Evolutionary conservation across 2,797 vertebrate genomes (phyloP), one percentile per base, ranked within the genome.

Genomic region (Chelmon rostratus): DNA sequence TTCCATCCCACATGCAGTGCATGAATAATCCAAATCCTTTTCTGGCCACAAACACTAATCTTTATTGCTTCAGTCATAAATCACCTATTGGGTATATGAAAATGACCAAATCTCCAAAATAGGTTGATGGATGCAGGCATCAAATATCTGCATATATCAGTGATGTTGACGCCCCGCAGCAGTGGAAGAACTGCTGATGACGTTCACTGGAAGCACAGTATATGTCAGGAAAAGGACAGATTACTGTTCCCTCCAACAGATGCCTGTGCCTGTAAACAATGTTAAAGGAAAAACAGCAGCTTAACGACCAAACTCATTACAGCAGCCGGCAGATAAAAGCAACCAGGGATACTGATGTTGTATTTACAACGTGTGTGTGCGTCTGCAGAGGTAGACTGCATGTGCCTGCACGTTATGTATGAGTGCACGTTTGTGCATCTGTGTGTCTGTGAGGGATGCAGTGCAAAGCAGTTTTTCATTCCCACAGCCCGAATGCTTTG

Each of bases 281-380:
- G 89, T 91, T 90, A 84, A 90, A 92, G 83, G 73, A 73, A 94
- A n/a, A 92, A 93, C 89, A 83, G 87, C 80, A 89, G 91, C 89
- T 93, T 93, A 93, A 92, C 66, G 68, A 92, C 91, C 85, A 83
- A 91, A 92, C 78, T 91, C 89, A 93, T 94, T 92, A 93, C 78
- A 77, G 84, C 86, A 92, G 77, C 64, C 56, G n/a, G 76, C 69
- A 68, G 79, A 91, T 88, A 83, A 89, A 87, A 88, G 87, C 76
- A 66, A 71, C 78, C 56, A 44, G 81, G 82, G 86, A 85, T 62
- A 85, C 57, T 67, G 50, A 78, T 65, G 76, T 71, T 10, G 46
- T 78, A 72, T 83, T 71, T 87, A 79, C 65, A 57, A 18, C 69
- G 52, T 42, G 13, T 47, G 42, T 76, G 49, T 74, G 61, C 68